Conservation (phyloP, 2,888 invertebrate genomes). For the Archips xylosteana region DNA sequence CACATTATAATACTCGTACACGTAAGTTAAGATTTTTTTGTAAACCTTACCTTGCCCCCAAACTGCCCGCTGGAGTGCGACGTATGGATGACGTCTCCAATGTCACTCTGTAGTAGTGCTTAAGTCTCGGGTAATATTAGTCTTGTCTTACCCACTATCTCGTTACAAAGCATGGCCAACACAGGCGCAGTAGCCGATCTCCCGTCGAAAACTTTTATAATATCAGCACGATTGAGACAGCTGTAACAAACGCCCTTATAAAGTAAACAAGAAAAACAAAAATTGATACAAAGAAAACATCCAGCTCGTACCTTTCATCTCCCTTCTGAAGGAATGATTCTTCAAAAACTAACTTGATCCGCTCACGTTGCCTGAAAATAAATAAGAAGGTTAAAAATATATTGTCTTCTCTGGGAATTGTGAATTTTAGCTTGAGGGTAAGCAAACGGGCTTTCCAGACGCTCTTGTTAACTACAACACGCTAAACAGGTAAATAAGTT, state of each 20-base stretch:
- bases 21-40: too few relatives aligned
- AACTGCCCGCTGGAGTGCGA: too few relatives aligned
- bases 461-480: background rate
- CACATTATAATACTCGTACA: too few relatives aligned
- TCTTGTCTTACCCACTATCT: slow-evolving; percentile 84
- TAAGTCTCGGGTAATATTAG: too few relatives aligned
- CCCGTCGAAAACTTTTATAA: slow-evolving; percentile 94
- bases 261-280: slow-evolving; percentile 32
- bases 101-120: too few relatives aligned
- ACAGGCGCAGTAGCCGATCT: slow-evolving; percentile 89
- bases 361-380: slow-evolving; percentile 87
- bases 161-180: slow-evolving; percentile 93
- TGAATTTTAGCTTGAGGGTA: background rate
- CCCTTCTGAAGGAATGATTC: slow-evolving; percentile 92
- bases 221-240: slow-evolving; percentile 93
- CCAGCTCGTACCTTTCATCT: slow-evolving; percentile 88
- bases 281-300: slow-evolving; percentile 37
- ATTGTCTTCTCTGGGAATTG: slow-evolving; percentile 8
- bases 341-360: slow-evolving; percentile 93
- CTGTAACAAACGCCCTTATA: slow-evolving; percentile 80
- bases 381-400: slow-evolving; percentile 25
- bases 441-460: background rate
- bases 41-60: too few relatives aligned
- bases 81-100: too few relatives aligned
- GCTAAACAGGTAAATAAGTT: background rate